These are phyloP conservation scores for Peromyscus attwateri DNA, from an alignment of 2,797 vertebrate genomes.

Conservation along the genomic window DNA sequence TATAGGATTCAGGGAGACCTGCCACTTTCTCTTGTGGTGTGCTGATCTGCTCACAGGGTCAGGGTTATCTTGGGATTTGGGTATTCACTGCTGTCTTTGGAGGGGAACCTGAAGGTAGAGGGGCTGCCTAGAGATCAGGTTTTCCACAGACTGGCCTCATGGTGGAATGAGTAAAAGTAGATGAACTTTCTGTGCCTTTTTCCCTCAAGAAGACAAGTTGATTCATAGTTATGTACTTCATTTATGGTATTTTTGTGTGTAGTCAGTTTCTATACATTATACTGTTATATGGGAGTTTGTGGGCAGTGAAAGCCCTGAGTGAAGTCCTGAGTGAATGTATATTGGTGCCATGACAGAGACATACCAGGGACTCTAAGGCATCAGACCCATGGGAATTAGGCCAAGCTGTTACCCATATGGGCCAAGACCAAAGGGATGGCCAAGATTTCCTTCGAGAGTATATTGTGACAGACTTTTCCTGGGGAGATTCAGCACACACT, in stretches of 20 bases:
- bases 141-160: not conserved
- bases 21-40: not conserved
- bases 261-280: not conserved
- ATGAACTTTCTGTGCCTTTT: not conserved
- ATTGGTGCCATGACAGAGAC: not conserved
- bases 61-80: not conserved
- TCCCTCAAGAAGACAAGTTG: not conserved
- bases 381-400: not conserved
- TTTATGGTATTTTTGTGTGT: conserved; percentile 23
- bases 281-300: not conserved
- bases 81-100: not conserved
- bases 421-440: not conserved
- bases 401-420: not conserved
- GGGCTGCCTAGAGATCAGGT: not conserved
- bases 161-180: not conserved
- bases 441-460: not conserved
- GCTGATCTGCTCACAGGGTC: not conserved
- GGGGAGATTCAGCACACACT: not conserved
- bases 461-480: not conserved
- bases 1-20: not conserved
- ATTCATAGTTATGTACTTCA: not conserved
- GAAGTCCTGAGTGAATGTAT: not conserved
- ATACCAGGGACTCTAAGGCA: not conserved
- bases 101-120: not conserved
- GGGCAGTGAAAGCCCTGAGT: not conserved